Evolutionary conservation across 1,140 invertebrate species (phyloP).

Genomic region (Sinella curviseta): DNA sequence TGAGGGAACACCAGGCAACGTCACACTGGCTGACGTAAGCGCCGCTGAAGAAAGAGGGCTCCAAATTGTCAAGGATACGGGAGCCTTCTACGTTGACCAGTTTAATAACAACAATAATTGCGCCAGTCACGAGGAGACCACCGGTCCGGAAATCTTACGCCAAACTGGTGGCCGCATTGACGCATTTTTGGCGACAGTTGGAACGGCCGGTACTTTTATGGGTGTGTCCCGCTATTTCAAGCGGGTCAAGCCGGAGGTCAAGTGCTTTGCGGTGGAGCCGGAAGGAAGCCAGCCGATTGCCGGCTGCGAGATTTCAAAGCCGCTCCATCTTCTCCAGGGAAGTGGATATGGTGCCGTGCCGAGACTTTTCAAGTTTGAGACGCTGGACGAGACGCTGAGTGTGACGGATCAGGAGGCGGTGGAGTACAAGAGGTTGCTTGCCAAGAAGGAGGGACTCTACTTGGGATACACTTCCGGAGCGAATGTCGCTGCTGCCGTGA

Average conservation of each 20-base stretch:
- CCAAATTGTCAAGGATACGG: conserved; percentile 25
- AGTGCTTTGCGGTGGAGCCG: conserved; percentile 40
- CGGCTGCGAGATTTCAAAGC: conserved; percentile 27
- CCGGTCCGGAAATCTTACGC: conserved; percentile 60
- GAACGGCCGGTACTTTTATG: conserved; percentile 49
- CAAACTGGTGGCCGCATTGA: conserved; percentile 54
- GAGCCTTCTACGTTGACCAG: conserved; percentile 51
- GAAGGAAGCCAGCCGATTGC: conserved; percentile 39
- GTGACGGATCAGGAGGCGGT: conserved; percentile 39
- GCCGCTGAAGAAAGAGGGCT: conserved; percentile 31
- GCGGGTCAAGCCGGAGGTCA: conserved; percentile 35
- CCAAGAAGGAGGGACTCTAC: conserved; percentile 39
- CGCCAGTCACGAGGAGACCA: conserved; percentile 57
- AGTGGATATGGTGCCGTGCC: conserved; percentile 39
- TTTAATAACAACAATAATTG: conserved; percentile 58
- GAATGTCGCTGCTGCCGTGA: conserved; percentile 41
- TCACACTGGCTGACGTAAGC: conserved; percentile 39
- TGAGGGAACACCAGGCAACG: conserved; percentile 50
- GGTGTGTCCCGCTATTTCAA: conserved; percentile 40
- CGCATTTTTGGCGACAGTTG: conserved; percentile 49
- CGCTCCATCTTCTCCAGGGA: conserved; percentile 42
- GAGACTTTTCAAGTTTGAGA: conserved; percentile 41
- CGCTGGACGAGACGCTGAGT: conserved; percentile 30
- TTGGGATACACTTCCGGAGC: conserved; percentile 44
- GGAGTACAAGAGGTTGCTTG: conserved; percentile 39